These are phyloP conservation scores for Hippopotamus amphibius DNA, from an alignment of 2,113 vertebrate species.

Conservation along the genomic window DNA sequence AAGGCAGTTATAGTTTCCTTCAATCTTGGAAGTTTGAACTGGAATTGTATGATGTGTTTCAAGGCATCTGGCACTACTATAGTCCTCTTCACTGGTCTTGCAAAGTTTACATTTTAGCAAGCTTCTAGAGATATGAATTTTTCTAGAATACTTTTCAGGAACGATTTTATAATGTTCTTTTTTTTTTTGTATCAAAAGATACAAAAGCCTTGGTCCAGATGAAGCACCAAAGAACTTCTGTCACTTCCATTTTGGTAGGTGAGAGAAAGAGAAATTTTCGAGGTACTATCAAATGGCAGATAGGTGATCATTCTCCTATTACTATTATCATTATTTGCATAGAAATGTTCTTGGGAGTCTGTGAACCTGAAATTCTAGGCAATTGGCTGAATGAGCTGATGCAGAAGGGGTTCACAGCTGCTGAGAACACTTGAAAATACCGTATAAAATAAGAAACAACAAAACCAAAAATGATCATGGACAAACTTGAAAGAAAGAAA, in stretches of 20 bases:
- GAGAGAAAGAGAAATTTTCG: neutral
- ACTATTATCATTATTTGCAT: neutral
- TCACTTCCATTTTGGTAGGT: neutral
- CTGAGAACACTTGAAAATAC: neutral
- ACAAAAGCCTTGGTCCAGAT: neutral
- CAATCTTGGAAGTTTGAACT: neutral
- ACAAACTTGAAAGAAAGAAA: neutral
- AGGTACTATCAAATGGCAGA: neutral
- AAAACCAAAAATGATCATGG: neutral
- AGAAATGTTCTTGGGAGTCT: neutral
- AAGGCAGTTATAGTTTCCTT: neutral
- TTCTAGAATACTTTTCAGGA: neutral
- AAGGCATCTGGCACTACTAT: neutral
- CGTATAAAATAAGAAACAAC: neutral
- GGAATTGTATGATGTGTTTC: neutral
- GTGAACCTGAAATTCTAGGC: neutral
- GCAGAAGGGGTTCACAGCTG: accelerated
- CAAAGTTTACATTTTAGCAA: neutral
- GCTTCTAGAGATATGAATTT: neutral
- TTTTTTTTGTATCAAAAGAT: neutral
- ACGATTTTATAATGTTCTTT: neutral
- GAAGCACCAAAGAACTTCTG: neutral
- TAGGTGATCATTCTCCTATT: neutral
- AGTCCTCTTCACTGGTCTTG: neutral
- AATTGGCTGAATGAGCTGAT: neutral